These are phyloP conservation scores for Polyommatus iphigenia DNA, from an alignment of 2,888 invertebrate species.

Conservation along the genomic window DNA sequence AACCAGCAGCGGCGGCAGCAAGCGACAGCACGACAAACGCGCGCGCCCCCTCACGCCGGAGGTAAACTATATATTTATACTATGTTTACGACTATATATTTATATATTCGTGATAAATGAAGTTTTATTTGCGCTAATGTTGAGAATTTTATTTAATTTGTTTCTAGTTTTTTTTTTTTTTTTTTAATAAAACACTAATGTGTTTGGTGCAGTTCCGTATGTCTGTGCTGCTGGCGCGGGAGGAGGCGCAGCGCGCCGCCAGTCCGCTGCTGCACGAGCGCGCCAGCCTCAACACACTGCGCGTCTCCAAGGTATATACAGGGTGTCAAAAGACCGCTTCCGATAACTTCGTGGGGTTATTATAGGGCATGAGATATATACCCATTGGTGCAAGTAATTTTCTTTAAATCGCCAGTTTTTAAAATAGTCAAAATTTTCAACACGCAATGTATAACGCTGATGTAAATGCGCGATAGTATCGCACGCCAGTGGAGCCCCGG, in stretches of 20 bases:
- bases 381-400: too few species aligned
- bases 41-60: constrained; percentile 72
- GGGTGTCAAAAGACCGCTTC: too few species aligned
- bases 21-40: constrained; percentile 52
- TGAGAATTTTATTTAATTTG: too few species aligned
- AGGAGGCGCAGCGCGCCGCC: constrained; percentile 72
- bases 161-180: not conserved
- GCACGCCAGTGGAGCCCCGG: too few species aligned
- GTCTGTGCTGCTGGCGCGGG: constrained; percentile 85
- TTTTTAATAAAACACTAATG: not conserved
- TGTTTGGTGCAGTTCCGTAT: constrained; percentile 81
- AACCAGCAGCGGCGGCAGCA: constrained; percentile 70
- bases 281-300: constrained; percentile 47
- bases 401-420: too few species aligned
- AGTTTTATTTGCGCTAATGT: too few species aligned
- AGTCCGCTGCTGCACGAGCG: constrained; percentile 64
- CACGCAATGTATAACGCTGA: too few species aligned
- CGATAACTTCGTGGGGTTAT: too few species aligned
- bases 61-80: constrained; percentile 51
- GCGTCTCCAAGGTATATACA: not conserved
- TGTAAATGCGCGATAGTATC: too few species aligned
- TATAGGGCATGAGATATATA: too few species aligned
- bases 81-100: not conserved
- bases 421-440: too few species aligned
- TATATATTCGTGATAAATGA: too few species aligned